Conservation (phyloP, 2,888 invertebrate genomes). For the Cheilosia pagana region DNA sequence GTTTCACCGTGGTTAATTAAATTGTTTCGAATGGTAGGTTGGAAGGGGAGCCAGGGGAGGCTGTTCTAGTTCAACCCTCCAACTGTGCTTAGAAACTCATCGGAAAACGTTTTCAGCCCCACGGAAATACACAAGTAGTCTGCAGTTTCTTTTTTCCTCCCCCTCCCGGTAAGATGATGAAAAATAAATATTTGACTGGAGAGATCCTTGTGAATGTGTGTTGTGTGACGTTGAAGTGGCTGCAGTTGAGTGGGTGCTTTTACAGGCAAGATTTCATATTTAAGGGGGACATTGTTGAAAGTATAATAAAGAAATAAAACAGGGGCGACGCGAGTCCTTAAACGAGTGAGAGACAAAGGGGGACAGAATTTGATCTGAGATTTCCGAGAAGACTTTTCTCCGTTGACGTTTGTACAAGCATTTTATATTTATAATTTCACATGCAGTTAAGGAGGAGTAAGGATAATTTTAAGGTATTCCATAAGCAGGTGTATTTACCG, state of each 20-base stretch:
- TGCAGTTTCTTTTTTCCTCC: background rate
- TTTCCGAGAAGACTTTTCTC: background rate
- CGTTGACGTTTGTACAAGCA: slow-evolving; percentile 6
- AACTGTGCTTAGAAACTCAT: slow-evolving; percentile 39
- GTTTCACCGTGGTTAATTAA: slow-evolving; percentile 56
- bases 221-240: slow-evolving; percentile 29
- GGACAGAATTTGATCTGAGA: slow-evolving; percentile 7
- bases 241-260: slow-evolving; percentile 37
- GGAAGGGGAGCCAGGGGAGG: background rate
- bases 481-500: background rate
- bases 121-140: slow-evolving; percentile 38
- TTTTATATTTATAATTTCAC: background rate
- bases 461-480: background rate
- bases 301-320: slow-evolving; percentile 34
- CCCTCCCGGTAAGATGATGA: slow-evolving; percentile 41
- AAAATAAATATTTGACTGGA: slow-evolving; percentile 63
- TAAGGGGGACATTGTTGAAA: slow-evolving; percentile 23
- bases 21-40: slow-evolving; percentile 33
- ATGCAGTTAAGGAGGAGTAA: background rate
- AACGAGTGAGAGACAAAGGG: background rate
- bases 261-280: slow-evolving; percentile 15
- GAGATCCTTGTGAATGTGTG: slow-evolving; percentile 47
- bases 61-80: slow-evolving; percentile 2
- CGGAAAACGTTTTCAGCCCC: slow-evolving; percentile 55
- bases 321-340: slow-evolving; percentile 24